phyloP scores from a whole-genome alignment of 2,888 invertebrate species.

The Ceramica pisi region DNA sequence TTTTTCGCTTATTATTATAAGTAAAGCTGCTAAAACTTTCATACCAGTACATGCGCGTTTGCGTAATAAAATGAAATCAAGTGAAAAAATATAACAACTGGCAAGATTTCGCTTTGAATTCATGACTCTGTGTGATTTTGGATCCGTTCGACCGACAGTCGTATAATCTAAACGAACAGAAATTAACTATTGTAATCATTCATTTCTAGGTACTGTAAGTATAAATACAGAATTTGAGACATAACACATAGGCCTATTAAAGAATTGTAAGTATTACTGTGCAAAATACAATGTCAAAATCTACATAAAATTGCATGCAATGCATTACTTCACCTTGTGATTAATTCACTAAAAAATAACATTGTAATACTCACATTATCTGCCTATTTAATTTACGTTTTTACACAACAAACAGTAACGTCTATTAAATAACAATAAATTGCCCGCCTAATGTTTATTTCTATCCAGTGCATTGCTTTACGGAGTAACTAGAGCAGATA shows the following conservation, averaged over 20 bases:
- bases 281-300: conserved; percentile 1
- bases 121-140: not conserved
- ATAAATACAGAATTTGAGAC: not conserved
- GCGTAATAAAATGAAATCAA: conserved; percentile 1
- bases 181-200: not conserved
- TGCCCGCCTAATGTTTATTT: not conserved
- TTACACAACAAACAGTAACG: conserved; percentile 18
- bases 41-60: too few species aligned
- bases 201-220: not conserved
- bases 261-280: not conserved
- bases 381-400: conserved; percentile 10
- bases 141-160: not conserved
- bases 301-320: not conserved
- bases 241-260: not conserved
- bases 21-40: not conserved
- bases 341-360: conserved; percentile 8
- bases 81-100: not conserved
- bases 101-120: not conserved
- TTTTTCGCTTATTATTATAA: not conserved
- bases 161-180: not conserved
- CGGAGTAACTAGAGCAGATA: conserved; percentile 43
- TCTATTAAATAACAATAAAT: conserved; percentile 31
- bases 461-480: conserved; percentile 17
- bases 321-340: conserved; percentile 19
- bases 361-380: not conserved